These are phyloP conservation scores for Thaumetopoea pityocampa DNA, from an alignment of 1,140 invertebrate species.

Conservation along the genomic window DNA sequence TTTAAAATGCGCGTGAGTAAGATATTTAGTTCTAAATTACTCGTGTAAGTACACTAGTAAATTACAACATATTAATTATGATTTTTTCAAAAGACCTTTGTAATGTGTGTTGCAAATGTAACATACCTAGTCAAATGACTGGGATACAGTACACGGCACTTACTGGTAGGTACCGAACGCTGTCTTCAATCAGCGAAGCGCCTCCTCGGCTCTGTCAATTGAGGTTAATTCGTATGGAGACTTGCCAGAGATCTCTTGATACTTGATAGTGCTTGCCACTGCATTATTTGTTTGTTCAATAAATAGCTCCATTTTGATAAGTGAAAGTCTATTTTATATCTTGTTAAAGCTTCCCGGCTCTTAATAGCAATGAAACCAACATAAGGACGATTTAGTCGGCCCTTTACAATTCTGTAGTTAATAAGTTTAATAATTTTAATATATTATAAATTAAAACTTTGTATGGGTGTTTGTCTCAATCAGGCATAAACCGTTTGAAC, in stretches of 20 bases:
- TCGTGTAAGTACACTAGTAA: neutral
- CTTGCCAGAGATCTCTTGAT: constrained; percentile 56
- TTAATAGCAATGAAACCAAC: too few species aligned
- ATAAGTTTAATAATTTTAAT: too few species aligned
- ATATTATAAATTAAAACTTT: too few species aligned
- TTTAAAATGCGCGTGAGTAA: too few species aligned
- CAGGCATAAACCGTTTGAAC: too few species aligned
- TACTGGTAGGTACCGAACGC: constrained; percentile 43
- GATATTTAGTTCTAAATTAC: neutral
- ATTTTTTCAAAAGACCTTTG: neutral
- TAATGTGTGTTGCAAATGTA: constrained; percentile 5
- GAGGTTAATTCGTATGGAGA: constrained; percentile 72
- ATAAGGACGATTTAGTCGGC: too few species aligned
- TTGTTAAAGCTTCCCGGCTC: too few species aligned
- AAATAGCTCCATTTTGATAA: constrained; percentile 26
- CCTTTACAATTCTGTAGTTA: too few species aligned
- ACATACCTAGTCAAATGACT: constrained; percentile 35
- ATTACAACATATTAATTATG: constrained; percentile 1
- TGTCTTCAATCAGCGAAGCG: constrained; percentile 69
- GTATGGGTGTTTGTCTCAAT: too few species aligned
- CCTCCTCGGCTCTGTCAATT: constrained; percentile 66
- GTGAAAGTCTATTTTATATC: constrained; percentile 32
- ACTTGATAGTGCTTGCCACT: too few species aligned
- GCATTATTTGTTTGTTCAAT: constrained; percentile 69
- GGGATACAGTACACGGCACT: constrained; percentile 38